Evolutionary conservation across 2,797 vertebrate genomes (phyloP), one percentile per base, ranked within the genome.

Genomic region (Paedocypris micromegethes): DNA sequence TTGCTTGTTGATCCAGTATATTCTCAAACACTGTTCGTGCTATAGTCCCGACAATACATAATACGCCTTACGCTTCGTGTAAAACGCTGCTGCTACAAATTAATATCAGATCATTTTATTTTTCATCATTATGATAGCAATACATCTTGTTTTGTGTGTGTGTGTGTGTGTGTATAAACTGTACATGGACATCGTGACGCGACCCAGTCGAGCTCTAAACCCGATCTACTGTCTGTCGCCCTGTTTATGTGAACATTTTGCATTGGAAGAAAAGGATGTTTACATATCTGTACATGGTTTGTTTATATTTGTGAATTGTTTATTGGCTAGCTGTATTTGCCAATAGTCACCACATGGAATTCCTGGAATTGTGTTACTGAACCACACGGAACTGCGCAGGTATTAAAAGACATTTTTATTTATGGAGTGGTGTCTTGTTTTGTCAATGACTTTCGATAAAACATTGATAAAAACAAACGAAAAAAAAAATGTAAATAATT

Each of bases 41-140:
- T 67, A 54, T 58, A 39, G 6, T 47, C 40, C 41, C 42, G 41
- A 64, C 50, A 63, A 69, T 48, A 40, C 58, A 57, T 23, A 56
- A 5, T 59, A 56, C 64, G 60, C 50, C 50, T 65, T 42, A 38
- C 5, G 68, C 63, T 58, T 64, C 54, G 41, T 72, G 49, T 75
- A 63, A 77, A 73, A 59, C 54, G 4, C 52, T 73, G 73, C 72
- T 77, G 65, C 64, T 64, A 57, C 68, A 64, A 37, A 59, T 65
- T 63, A 62, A 55, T 53, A 61, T 64, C 60, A 51, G 44, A 75
- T 3, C 4, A 7, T 55, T 54, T 38, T 58, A 47, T 53, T 3
- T 56, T 65, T 56, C 7, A 23, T 23, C 23, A 23, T 23, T 23
- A 23, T 23, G 23, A 23, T 23, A 23, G 23, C 23, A 23, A 23